These are phyloP conservation scores for Bergia sp. DNA, from an alignment of 92 coral and sea anemone species.

Conservation along the genomic window DNA sequence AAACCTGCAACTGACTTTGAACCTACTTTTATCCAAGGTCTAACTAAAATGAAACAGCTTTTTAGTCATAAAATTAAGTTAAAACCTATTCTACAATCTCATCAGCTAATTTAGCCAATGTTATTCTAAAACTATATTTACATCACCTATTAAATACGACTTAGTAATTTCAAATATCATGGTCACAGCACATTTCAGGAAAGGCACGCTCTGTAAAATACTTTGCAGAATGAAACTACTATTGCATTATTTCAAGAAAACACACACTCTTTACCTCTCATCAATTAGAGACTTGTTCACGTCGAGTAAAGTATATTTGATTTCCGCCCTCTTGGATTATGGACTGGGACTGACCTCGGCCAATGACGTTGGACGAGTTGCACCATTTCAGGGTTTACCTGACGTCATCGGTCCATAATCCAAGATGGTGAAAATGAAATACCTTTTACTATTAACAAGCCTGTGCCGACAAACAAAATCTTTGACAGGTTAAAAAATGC, in stretches of 20 bases:
- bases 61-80: not conserved
- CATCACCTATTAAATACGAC: constrained; percentile 43
- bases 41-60: not conserved
- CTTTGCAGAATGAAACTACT: not conserved
- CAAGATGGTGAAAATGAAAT: too few relatives aligned
- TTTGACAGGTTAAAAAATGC: too few relatives aligned
- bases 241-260: not conserved
- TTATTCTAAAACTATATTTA: constrained; percentile 14
- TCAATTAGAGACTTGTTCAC: too few relatives aligned
- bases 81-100: constrained; percentile 3
- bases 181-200: not conserved
- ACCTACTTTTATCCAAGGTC: not conserved
- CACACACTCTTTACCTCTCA: too few relatives aligned
- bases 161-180: not conserved
- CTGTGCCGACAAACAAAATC: too few relatives aligned
- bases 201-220: not conserved
- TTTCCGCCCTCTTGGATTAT: too few relatives aligned
- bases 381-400: too few relatives aligned
- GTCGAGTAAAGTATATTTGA: too few relatives aligned
- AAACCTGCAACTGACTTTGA: not conserved
- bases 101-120: not conserved
- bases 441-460: too few relatives aligned
- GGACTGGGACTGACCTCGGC: too few relatives aligned
- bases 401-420: too few relatives aligned
- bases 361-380: too few relatives aligned